These are phyloP conservation scores for Gisinianus flammeolus DNA, from an alignment of 2,888 invertebrate species.

Conservation along the genomic window DNA sequence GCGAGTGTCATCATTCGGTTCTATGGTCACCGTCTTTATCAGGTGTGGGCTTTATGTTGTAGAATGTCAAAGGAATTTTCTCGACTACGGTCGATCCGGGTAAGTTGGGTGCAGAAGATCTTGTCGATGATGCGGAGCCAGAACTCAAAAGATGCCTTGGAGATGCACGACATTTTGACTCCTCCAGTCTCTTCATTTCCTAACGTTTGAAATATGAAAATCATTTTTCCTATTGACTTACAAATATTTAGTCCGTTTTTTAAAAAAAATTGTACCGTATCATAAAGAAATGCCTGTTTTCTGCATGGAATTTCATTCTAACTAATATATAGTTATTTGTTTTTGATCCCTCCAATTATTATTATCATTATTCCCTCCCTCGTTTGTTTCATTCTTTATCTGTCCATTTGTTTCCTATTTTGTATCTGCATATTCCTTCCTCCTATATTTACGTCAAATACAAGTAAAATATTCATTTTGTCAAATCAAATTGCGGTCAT, in stretches of 20 bases:
- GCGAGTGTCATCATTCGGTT: constrained; percentile 45
- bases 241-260: neutral
- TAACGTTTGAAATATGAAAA: constrained; percentile 38
- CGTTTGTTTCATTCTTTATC: neutral
- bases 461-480: no score
- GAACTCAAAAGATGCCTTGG: constrained; percentile 45
- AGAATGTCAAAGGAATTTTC: constrained; percentile 51
- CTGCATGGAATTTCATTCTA: neutral
- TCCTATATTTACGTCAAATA: no score
- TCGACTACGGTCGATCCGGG: constrained; percentile 48
- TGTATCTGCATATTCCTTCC: no score
- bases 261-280: no score
- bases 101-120: constrained; percentile 44
- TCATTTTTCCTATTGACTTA: constrained; percentile 32
- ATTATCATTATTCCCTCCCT: neutral
- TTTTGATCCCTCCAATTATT: no score
- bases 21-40: constrained; percentile 44
- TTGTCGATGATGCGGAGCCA: constrained; percentile 44
- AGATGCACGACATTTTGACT: constrained; percentile 45
- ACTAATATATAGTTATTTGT: no score
- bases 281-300: no score
- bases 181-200: constrained; percentile 48
- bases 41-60: constrained; percentile 44
- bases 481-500: no score
- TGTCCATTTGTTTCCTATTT: no score